phyloP scores from a whole-genome alignment of 2,888 invertebrate genomes.

The Ommatoiulus sabulosus region DNA sequence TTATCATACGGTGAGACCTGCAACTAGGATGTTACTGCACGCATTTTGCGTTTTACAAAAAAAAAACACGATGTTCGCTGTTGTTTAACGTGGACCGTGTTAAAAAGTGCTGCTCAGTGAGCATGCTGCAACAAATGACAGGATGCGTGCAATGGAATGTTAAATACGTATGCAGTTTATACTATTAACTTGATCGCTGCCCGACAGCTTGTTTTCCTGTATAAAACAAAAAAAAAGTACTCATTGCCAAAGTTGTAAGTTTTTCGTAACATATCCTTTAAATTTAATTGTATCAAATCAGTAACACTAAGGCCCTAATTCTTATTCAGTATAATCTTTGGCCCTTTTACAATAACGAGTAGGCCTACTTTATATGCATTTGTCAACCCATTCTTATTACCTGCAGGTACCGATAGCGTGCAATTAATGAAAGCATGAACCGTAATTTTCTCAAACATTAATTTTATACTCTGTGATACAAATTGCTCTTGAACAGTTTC shows the following conservation, averaged over 20 bases:
- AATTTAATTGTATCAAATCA: no score
- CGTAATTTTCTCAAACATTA: neutral
- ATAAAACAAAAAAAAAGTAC: neutral
- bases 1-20: neutral
- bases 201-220: neutral
- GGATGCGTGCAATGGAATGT: conserved; percentile 12
- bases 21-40: neutral
- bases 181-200: neutral
- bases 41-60: neutral
- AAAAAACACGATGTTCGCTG: neutral
- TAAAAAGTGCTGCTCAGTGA: neutral
- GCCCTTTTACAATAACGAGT: neutral
- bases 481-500: neutral
- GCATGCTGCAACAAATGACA: conserved; percentile 31
- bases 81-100: neutral
- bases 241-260: no score
- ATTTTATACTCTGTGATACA: neutral
- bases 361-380: neutral
- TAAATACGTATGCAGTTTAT: neutral
- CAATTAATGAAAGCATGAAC: neutral
- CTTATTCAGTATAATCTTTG: neutral
- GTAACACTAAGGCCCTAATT: neutral
- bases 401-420: neutral
- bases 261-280: no score
- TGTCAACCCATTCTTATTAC: neutral